Conservation (phyloP, 53 echinoderm and acorn worm species). For the Stichopus horrens region DNA sequence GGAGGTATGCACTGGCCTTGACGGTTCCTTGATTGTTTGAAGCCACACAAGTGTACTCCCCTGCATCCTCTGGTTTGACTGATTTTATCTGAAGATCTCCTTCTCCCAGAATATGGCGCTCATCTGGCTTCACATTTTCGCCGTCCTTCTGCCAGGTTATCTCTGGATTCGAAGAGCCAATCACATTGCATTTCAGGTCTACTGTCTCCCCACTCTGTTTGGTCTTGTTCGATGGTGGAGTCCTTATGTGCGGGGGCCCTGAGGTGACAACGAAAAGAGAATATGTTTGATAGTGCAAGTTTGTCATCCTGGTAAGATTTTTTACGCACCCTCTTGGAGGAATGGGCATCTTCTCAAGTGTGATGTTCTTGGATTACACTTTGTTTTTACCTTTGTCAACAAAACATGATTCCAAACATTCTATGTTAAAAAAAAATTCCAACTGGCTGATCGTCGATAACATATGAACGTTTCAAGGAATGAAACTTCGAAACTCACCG, state of each 20-base stretch:
- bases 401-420: no score
- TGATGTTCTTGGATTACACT: no score
- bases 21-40: conserved; percentile 65
- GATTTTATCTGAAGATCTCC: conserved; percentile 58
- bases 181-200: conserved; percentile 68
- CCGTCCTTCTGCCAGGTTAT: conserved; percentile 76
- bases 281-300: no score
- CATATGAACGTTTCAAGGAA: no score
- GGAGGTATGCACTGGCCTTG: conserved; percentile 55
- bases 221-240: conserved; percentile 64
- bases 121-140: background rate
- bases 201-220: conserved; percentile 69
- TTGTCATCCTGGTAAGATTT: no score
- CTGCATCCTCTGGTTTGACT: conserved; percentile 62
- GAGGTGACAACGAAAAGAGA: background rate
- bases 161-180: conserved; percentile 70
- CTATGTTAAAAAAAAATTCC: no score
- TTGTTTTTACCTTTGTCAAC: no score
- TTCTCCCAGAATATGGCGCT: conserved; percentile 29
- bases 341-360: no score
- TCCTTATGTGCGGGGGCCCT: conserved; percentile 79
- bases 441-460: no score
- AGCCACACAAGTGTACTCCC: conserved; percentile 73
- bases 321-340: no score
- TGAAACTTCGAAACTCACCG: conserved; percentile 62